phyloP scores from a whole-genome alignment of 1,140 invertebrate species.

The Lethocerus indicus region DNA sequence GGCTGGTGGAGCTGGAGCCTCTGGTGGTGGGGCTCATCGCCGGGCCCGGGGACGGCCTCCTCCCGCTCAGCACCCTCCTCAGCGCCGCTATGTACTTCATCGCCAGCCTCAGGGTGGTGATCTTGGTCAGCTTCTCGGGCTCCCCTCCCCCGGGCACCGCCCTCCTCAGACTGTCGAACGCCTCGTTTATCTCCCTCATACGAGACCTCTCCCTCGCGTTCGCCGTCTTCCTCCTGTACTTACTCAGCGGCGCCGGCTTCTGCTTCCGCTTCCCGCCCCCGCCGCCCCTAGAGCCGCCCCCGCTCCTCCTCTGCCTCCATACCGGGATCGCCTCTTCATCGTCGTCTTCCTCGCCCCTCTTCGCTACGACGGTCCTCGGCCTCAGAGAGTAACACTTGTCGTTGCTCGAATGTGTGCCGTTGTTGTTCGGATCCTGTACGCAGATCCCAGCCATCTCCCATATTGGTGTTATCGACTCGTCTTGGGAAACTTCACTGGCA shows the following conservation, averaged over 20 bases:
- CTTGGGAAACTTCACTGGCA: no score
- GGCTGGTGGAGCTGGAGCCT: no score
- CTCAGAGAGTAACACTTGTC: slow-evolving; percentile 20
- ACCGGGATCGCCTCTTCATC: slow-evolving; percentile 17
- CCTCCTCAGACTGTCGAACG: slow-evolving; percentile 59
- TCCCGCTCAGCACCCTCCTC: slow-evolving; percentile 23
- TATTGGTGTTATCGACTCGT: no score
- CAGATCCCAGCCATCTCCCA: no score
- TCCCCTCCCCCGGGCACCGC: slow-evolving; percentile 40
- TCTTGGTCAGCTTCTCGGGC: slow-evolving; percentile 66
- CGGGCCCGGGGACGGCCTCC: slow-evolving; percentile 14
- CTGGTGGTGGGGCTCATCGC: slow-evolving; percentile 12
- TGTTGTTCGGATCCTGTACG: no score
- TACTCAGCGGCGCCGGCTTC: slow-evolving; percentile 69
- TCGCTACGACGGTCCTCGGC: slow-evolving; percentile 15
- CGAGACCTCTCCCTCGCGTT: slow-evolving; percentile 70
- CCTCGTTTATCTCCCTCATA: slow-evolving; percentile 78
- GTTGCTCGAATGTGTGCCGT: slow-evolving; percentile 16
- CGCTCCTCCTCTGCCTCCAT: slow-evolving; percentile 13
- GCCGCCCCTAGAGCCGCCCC: slow-evolving; percentile 24
- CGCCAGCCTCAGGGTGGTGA: slow-evolving; percentile 64
- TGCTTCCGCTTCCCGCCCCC: slow-evolving; percentile 23
- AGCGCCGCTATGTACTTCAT: slow-evolving; percentile 71
- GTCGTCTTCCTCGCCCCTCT: slow-evolving; percentile 11
- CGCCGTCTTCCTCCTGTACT: slow-evolving; percentile 75